Evolutionary conservation across 2,113 vertebrate species (phyloP).

Genomic region (Suncus etruscus): DNA sequence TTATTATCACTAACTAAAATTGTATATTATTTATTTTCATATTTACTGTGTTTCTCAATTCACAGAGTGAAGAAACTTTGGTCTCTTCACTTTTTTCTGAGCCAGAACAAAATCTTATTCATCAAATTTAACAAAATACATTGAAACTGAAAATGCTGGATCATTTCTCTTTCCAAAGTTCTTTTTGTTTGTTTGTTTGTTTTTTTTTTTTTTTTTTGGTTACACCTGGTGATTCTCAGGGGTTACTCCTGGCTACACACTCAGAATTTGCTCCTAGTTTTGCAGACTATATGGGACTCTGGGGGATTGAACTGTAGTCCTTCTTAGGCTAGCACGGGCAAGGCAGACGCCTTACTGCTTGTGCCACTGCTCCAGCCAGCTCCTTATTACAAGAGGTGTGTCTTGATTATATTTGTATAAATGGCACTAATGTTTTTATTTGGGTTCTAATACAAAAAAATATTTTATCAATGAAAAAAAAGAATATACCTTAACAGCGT

Average conservation of each 20-base stretch:
- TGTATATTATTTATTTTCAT: not conserved
- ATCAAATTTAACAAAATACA: not conserved
- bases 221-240: no score
- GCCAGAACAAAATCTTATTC: not conserved
- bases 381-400: not conserved
- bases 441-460: not conserved
- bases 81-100: not conserved
- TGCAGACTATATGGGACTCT: no score
- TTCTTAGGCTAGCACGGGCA: no score
- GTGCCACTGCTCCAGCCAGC: no score
- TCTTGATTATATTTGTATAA: not conserved
- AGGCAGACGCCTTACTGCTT: no score
- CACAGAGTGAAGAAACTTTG: not conserved
- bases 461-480: constrained; percentile 8
- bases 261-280: no score
- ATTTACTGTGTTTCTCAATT: not conserved
- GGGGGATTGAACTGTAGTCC: no score
- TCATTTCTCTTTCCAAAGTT: not conserved
- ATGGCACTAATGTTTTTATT: not conserved
- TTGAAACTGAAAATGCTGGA: not conserved
- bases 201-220: no score
- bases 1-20: not conserved
- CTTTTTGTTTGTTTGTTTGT: no score
- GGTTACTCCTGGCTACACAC: no score
- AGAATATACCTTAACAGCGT: constrained; percentile 6